Evolutionary conservation across 2,113 vertebrate species (phyloP).

Genomic region (Cephalopterus ornatus): DNA sequence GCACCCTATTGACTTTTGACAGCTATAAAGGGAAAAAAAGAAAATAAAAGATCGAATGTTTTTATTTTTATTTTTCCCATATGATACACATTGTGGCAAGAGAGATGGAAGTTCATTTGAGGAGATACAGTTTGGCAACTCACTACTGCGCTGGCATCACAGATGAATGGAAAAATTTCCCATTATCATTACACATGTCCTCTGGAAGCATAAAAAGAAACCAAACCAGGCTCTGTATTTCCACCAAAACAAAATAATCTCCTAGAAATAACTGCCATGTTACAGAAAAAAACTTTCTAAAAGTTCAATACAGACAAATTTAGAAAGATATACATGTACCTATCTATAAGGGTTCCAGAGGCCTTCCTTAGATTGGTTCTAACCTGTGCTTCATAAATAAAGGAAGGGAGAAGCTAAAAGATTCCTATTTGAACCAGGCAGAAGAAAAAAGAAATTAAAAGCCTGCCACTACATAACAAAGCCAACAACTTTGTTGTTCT

Average conservation of each 20-base stretch:
- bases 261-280: background rate
- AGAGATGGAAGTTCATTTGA: background rate
- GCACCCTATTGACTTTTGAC: background rate
- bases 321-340: accelerated
- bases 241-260: background rate
- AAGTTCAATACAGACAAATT: background rate
- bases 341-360: background rate
- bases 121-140: accelerated
- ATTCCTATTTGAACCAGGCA: background rate
- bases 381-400: background rate
- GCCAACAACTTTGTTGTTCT: background rate
- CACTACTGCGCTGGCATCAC: background rate
- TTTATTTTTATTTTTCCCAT: background rate
- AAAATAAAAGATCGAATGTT: background rate
- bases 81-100: background rate
- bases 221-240: accelerated
- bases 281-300: background rate
- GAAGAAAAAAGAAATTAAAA: background rate
- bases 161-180: background rate
- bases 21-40: background rate
- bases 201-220: background rate
- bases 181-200: accelerated
- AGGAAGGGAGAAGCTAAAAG: background rate
- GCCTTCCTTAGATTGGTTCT: background rate
- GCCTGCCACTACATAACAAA: background rate